Evolutionary conservation across 2,888 invertebrate species (phyloP), one percentile per base, ranked within the genome.

Genomic region (Dolichomitus sp.): DNA sequence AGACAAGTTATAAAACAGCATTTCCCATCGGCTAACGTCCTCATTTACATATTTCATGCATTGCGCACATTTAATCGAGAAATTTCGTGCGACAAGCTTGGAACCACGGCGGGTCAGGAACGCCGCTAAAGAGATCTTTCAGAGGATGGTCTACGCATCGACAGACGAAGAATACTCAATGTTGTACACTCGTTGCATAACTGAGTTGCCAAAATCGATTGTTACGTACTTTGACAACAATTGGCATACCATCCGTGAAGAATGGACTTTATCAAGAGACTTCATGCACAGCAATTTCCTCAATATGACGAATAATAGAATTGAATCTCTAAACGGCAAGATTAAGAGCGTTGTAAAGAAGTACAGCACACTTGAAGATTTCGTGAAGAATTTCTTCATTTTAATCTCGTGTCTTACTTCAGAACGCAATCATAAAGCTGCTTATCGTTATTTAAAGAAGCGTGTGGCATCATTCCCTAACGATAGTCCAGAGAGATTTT

Each of bases 281-380:
- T 82, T 45, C 30, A 65, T 79, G 59, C 81, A 75, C 3, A 17
- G 27, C 5, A 84, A 61, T 52, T 84, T 85, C 40, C 14, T 81
- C 14, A 84, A 83, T 40, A 83, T 70, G 42, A 85, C 85, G 30
- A 85, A 85, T 42, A 85, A 84, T 54, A 42, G 81, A 52, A 40
- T 85, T 11, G 84, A 85, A 40, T 84, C 79, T 2, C 27, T 79
- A 11, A 65, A 70, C n/a, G 65, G 57, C 7, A 79, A 76, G 68
- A 33, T 68, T 9, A 76, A 77, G 11, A 84, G 80, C 40, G 50
- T 80, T 14, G 68, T 80, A 12, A 63, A 73, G 11, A 40, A 19
- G 11, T 80, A 74, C 9, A 68, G 80, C 11, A 52, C 74, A 3
- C 37, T 80, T 1, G 61, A 80, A 50, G 74, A 59, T 42, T 74